These are phyloP conservation scores for Cremastinae sp. DNA, from an alignment of 2,888 invertebrate genomes.

Conservation along the genomic window DNA sequence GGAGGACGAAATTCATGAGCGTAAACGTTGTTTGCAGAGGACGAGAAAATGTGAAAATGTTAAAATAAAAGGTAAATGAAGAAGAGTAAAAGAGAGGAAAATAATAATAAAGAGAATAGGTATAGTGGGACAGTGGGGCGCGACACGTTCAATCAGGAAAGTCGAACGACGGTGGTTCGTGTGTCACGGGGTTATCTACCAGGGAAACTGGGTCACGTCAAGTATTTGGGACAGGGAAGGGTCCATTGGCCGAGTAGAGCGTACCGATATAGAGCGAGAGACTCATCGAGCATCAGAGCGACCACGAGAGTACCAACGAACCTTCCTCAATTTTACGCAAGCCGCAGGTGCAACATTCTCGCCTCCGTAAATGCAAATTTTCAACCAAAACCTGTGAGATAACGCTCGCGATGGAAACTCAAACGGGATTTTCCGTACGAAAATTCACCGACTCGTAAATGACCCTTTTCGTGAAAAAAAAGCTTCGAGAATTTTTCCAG, in stretches of 20 bases:
- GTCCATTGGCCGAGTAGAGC: conserved; percentile 65
- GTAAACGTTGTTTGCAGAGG: background rate
- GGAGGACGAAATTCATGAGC: background rate
- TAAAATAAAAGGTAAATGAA: conserved; percentile 8
- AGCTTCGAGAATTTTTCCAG: conserved; percentile 9
- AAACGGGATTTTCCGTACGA: conserved; percentile 22
- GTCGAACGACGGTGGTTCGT: conserved; percentile 66
- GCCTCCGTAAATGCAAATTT: conserved; percentile 18
- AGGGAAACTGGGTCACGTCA: conserved; percentile 75
- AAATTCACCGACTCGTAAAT: conserved; percentile 18
- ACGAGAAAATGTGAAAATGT: background rate
- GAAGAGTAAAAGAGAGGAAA: conserved; percentile 29
- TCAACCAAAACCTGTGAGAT: conserved; percentile 33
- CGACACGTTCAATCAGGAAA: conserved; percentile 64
- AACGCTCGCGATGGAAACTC: conserved; percentile 51
- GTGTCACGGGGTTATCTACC: conserved; percentile 76
- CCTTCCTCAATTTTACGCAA: conserved; percentile 43
- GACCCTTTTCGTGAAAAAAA: background rate
- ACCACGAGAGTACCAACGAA: conserved; percentile 9
- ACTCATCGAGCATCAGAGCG: background rate
- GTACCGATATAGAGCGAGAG: conserved; percentile 36
- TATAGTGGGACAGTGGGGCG: conserved; percentile 46
- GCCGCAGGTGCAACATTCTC: conserved; percentile 47
- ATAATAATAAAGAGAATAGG: conserved; percentile 52
- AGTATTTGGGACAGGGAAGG: conserved; percentile 72